Conservation (phyloP, 2,113 vertebrate genomes). For the Tragelaphus buxtoni region DNA sequence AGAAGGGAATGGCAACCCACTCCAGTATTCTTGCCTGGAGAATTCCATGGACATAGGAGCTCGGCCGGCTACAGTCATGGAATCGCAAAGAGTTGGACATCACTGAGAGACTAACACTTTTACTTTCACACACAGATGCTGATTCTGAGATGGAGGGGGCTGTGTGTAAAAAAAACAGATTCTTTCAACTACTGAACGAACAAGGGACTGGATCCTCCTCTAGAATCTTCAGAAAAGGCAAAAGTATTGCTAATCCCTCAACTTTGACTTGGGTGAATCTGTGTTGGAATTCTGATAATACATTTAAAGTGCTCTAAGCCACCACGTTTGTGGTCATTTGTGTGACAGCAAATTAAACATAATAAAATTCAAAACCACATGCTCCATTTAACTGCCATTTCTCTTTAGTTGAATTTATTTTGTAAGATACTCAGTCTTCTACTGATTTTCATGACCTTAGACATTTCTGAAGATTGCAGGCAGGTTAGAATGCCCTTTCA, state of each 20-base stretch:
- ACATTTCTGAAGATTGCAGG: background rate
- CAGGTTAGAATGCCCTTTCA: background rate
- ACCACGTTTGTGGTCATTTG: background rate
- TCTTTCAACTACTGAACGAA: background rate
- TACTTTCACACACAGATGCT: background rate
- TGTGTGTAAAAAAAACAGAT: background rate
- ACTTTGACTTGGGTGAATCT: background rate
- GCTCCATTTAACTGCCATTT: background rate
- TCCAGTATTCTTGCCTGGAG: background rate
- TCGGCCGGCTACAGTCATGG: background rate
- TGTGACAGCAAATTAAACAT: background rate
- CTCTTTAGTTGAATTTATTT: background rate
- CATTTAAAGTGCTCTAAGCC: background rate
- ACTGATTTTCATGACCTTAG: background rate
- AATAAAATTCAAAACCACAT: background rate
- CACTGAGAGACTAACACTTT: background rate
- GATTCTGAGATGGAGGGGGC: background rate
- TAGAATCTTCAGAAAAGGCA: background rate
- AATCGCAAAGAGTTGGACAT: background rate
- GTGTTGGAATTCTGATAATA: background rate
- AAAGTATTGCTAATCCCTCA: background rate
- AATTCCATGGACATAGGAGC: background rate
- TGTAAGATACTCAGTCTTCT: background rate
- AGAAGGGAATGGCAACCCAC: background rate
- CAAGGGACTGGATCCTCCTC: background rate